Percentiles rank a stretch among this genome's conserved stretches.
Conservation (phyloP, 2,797 vertebrate genomes). For the Steatocranus sp. region DNA sequence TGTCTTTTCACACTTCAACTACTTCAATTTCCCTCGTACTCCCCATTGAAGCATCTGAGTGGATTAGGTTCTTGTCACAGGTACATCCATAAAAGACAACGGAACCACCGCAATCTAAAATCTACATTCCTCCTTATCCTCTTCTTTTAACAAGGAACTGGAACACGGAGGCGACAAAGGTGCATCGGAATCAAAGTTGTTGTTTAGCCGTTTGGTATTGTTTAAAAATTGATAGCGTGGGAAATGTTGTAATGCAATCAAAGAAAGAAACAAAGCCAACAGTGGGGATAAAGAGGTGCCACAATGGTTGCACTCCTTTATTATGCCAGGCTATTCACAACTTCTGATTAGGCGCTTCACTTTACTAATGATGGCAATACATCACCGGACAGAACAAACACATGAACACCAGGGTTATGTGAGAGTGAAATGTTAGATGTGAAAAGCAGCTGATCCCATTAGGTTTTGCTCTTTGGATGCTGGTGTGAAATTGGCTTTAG, state of each 20-base stretch:
- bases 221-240: not conserved
- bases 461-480: constrained; percentile 22
- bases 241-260: not conserved
- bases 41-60: not conserved
- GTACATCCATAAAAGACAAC: not conserved
- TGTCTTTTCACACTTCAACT: constrained; percentile 17
- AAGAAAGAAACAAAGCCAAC: not conserved
- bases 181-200: not conserved
- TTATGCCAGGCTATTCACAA: constrained; percentile 20
- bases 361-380: constrained; percentile 31
- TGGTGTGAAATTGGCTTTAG: constrained; percentile 51
- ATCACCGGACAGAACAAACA: constrained; percentile 23
- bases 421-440: constrained; percentile 26
- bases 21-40: not conserved
- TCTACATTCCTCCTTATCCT: not conserved
- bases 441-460: constrained; percentile 42
- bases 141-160: not conserved
- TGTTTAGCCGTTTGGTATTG: not conserved
- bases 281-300: not conserved
- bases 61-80: not conserved
- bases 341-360: constrained; percentile 31
- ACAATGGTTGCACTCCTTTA: constrained; percentile 4
- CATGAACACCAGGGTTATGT: not conserved
- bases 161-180: not conserved
- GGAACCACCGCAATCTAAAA: not conserved